Base-by-base conservation (phyloP, 2,888 invertebrate genomes). In the Hyppa rectilinea region DNA sequence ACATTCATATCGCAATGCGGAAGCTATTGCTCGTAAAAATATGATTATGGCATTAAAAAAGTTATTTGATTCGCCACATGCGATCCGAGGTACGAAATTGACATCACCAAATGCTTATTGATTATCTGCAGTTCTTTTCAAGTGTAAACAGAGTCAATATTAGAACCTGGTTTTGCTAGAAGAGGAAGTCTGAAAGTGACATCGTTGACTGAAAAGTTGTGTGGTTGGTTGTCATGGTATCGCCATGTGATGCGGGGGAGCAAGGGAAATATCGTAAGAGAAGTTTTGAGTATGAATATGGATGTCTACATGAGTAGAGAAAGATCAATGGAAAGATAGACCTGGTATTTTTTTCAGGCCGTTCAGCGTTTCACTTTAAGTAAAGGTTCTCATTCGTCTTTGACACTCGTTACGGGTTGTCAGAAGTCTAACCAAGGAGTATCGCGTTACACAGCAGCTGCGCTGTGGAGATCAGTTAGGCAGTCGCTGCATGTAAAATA, bases 51-150 rank as follows among this genome's bases (percentile, higher is more conserved):
- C 45, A 62, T 69, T 65, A 63, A 70, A 82, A 71, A 72, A 53
- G 68, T 63, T 80, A 82, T 80, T 80, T 82, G 63, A 49, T 82
- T 79, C 66, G 56, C 49, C 65, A 69, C 74, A 82, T 80, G 80
- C 80, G 65, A 82, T 62, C 62, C 31, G 26, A 12, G 40, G 26
- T 31, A 60, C 61, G 50, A 38, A 49, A 62, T 78, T 66, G 79
- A 58, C 59, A 64, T 79, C 49, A 62, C 17, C 40, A 45, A 68
- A 55, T n/a, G 40, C n/a, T 66, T 69, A 80, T 82, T 38, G 72
- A 80, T 63, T n/a, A 17, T 53, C 63, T 45, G 55, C 47, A 66
- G 43, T 69, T 34, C 9, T 59, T 29, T 58, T 14, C 29, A 59
- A n/a, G 47, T 58, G 7, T 58, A 29, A n/a, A 29, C 1, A 2